A percentile compares a stretch with the other conserved stretches of the same genome.
Conservation (phyloP, 2,797 vertebrate genomes). For the Orientallactaga sibirica region DNA sequence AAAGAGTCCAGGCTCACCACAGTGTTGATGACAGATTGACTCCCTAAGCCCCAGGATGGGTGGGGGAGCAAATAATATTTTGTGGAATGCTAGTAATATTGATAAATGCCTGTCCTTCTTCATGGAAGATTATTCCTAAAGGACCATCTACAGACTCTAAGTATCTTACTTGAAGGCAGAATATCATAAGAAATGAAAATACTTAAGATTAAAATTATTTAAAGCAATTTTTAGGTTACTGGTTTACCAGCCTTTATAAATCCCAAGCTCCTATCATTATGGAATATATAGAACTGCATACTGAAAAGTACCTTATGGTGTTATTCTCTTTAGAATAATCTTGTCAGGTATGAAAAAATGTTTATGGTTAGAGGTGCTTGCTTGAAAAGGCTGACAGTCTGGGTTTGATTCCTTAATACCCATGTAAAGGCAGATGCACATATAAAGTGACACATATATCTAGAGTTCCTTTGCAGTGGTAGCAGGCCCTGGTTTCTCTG, state of each 20-base stretch:
- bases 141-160: not conserved
- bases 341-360: not conserved
- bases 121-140: not conserved
- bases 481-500: no score
- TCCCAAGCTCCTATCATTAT: not conserved
- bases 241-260: not conserved
- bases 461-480: no score
- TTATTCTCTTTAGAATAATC: not conserved
- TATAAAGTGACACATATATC: no score
- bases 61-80: not conserved
- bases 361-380: no score
- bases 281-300: not conserved
- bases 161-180: not conserved
- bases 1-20: not conserved
- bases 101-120: not conserved
- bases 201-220: not conserved
- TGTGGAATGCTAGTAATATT: not conserved
- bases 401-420: no score
- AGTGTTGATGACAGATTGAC: not conserved
- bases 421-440: no score
- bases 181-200: not conserved
- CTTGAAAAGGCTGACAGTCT: no score
- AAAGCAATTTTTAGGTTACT: not conserved
- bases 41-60: not conserved
- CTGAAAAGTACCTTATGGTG: not conserved